Percentiles rank a stretch among this genome's conserved stretches.
Conservation (phyloP, 2,797 vertebrate genomes). For the Benthosema pterotum region DNA sequence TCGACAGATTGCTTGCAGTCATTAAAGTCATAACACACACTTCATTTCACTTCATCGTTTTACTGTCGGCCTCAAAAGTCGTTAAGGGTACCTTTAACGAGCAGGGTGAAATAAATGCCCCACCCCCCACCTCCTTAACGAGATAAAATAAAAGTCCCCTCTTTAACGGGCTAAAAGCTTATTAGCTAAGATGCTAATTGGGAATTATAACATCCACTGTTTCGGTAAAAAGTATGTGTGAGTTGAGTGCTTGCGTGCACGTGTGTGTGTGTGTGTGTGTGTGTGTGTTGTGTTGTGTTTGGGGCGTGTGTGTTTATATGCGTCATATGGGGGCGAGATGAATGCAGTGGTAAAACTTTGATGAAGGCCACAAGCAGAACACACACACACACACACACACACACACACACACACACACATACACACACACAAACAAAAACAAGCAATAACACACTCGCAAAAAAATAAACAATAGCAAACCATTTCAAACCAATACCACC, state of each 20-base stretch:
- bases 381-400: conserved; percentile 18
- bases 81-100: conserved; percentile 59
- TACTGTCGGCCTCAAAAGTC: conserved; percentile 50
- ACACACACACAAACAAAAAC: conserved; percentile 9
- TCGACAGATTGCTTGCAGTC: conserved; percentile 20
- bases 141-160: conserved; percentile 44
- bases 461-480: conserved; percentile 43
- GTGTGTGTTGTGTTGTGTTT: conserved; percentile 4
- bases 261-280: neutral
- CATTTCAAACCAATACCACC: conserved; percentile 25
- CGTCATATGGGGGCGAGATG: neutral
- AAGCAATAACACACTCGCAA: conserved; percentile 13
- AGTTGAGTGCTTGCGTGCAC: neutral
- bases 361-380: conserved; percentile 23
- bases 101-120: conserved; percentile 26
- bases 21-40: conserved; percentile 38
- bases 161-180: conserved; percentile 44
- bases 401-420: neutral
- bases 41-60: conserved; percentile 52
- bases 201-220: conserved; percentile 44
- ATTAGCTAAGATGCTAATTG: conserved; percentile 66
- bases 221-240: conserved; percentile 31
- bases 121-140: conserved; percentile 19
- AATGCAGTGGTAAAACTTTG: neutral
- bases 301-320: neutral